Evolutionary conservation across 1,140 invertebrate species (phyloP), one percentile per base, ranked within the genome.

Genomic region (Lamellibrachia luymesi): DNA sequence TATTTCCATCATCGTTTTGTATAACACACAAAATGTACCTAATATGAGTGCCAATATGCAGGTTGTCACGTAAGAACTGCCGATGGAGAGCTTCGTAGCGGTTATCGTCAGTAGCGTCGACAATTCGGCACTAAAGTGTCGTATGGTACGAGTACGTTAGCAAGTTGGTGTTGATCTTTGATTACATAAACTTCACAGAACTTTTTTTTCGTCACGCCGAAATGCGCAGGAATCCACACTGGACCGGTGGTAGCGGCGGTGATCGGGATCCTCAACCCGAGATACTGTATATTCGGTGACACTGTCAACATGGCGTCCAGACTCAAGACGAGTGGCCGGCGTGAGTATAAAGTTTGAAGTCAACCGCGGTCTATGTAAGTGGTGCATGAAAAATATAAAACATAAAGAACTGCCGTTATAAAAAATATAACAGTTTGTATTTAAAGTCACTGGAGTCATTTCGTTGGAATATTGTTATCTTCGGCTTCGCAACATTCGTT

Each of bases 251-350:
- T 98, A 95, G 98, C 98, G 0, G 98, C 98, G 1, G 98, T 99
- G 8, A 98, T 99, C 8, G 98, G 98, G 0, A 97, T 98, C 93
- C 98, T 98, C 96, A 98, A 98, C 98, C 98, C 98, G 0, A 97
- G 98, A 94, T 99, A 98, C 95, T 99, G 98, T 95, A 96, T 99
- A 0, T 95, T 95, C 92, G 95, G 95, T 17, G 95, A 95, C 90
- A 96, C 96, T 0, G 95, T 98, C 0, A 98, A 98, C 95, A 98
- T 98, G 0, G 98, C 98, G 0, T 98, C 98, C 27, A 97, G 98
- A 7, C 98, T 99, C 98, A 98, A 99, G 96, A 93, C 93, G 4
- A 93, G 91, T 10, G 93, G 93, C 50, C n/a, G 93, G 27, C 92
- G 93, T 94, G 50, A 91, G 93, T 80, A 93, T 51, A 10, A 80